Evolutionary conservation across 2,888 invertebrate species (phyloP), one percentile per base, ranked within the genome.

Genomic region (Cinara cedri): DNA sequence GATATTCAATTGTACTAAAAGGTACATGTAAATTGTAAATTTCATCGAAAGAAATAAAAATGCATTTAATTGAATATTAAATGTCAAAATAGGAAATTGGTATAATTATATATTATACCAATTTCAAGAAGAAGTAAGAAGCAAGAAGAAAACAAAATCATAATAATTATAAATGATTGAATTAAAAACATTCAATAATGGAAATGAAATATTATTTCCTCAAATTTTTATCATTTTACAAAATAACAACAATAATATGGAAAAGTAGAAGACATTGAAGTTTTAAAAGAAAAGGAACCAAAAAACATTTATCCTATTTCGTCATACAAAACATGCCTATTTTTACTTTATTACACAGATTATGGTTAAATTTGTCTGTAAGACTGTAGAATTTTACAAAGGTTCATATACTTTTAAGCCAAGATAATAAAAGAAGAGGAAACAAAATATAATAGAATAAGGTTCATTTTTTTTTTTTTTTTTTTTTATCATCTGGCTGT

Each of bases 401-500:
- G n/a, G 46, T 55, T 42, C 42, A 54, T 51, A 21, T 34, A 57
- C n/a, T n/a, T 46, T 19, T 19, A 46, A 21, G 8, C 46, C n/a
- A 63, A 10, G 34, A 51, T 74, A 49, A 42, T 10, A 11, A 51
- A 54, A 63, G 34, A 54, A 4, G n/a, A 65, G 42, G 54, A 65
- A 63, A 62, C n/a, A n/a, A 57, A 68, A 55, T 55, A 66, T 34
- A 34, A 34, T 4, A 78, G 57, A 78, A 24, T 60, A 57, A 62
- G 34, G 42, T 49, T 51, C 21, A 42, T 63, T 16, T 14, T 34
- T 55, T 13, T 62, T 74, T 16, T 14, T 34, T 55, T 13, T 62
- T 74, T 54, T 68, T 78, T 70, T 78, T 60, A 78, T 70, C 70
- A 78, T 70, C 68, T 70, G 78, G 78, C 78, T 0, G 78, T 60